Conservation (phyloP, 1,140 invertebrate genomes). For the Notospermus geniculatus region DNA sequence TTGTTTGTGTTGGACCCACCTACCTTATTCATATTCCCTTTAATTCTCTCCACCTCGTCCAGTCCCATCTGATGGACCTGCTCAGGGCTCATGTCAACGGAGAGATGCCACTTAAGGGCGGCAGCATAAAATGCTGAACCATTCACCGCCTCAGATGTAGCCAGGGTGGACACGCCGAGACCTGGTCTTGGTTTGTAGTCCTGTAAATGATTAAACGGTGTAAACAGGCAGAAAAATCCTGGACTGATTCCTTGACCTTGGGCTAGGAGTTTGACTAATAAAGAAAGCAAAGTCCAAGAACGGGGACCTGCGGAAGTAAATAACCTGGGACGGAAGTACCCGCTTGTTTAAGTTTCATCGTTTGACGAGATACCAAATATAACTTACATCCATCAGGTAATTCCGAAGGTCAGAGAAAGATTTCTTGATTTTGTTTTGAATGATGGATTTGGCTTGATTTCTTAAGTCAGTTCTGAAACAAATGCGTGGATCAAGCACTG, state of each 20-base stretch:
- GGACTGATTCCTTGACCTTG: background rate
- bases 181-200: conserved; percentile 40
- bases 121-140: conserved; percentile 44
- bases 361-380: background rate
- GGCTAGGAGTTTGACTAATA: too few species aligned
- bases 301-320: too few species aligned
- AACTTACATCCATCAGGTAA: background rate
- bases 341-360: background rate
- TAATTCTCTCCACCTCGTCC: conserved; percentile 48
- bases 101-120: conserved; percentile 49
- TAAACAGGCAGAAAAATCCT: background rate
- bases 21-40: conserved; percentile 44
- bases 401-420: background rate
- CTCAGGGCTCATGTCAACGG: conserved; percentile 36
- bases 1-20: background rate
- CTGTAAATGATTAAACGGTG: conserved; percentile 17
- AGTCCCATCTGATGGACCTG: conserved; percentile 53
- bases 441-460: background rate
- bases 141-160: conserved; percentile 16
- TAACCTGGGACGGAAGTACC: too few species aligned
- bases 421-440: background rate
- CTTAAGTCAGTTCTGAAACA: background rate
- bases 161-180: conserved; percentile 36
- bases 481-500: background rate
- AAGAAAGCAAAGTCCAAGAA: too few species aligned